Evolutionary conservation across 64 coral and sea anemone genomes (phyloP), one percentile per base, ranked within the genome.

Genomic region (Dendrophyllia cribrosa): DNA sequence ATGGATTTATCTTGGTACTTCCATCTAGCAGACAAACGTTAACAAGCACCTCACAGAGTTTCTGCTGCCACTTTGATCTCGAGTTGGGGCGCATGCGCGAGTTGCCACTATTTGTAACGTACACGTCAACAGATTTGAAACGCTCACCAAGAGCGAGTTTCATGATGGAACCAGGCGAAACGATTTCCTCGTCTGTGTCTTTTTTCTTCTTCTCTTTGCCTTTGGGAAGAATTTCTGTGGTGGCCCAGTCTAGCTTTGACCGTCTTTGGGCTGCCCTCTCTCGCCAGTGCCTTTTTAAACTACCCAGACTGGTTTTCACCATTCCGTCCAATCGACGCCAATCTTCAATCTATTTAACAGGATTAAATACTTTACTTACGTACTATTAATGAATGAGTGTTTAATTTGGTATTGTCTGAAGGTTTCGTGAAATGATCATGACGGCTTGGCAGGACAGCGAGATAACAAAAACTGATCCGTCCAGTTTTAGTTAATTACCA

Each of bases 31-130:
- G 22, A 64, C 83, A 86, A 34, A 86, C 49, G n/a, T 86, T n/a
- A 0, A 71, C 83, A 34, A 86, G 83, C 55, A 86, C 70, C 48
- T 51, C 15, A 86, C 83, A 86, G 12, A 86, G 66, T 86, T 43
- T 70, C 53, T 72, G 47, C 20, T 86, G 83, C 70, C 83, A 53
- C 53, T 16, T 10, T 43, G 49, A 14, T 85, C 60, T 62, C 7
- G 59, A 8, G 9, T 11, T 21, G 9, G 9, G 21, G 1, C 7
- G 67, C 11, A 24, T 25, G 3, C 34, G 2, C 34, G 2, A 14
- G 16, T 74, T 47, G 1, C 44, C 71, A 19, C 13, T 7, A 43
- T 74, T 74, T 74, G 43, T 72, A 4, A 53, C 19, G 22, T 72
- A 70, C 1, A 86, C 34, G 3, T 15, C 21, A 15, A 86, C 53